phyloP scores from a whole-genome alignment of 2,888 invertebrate species.

The Diabrotica balteata region DNA sequence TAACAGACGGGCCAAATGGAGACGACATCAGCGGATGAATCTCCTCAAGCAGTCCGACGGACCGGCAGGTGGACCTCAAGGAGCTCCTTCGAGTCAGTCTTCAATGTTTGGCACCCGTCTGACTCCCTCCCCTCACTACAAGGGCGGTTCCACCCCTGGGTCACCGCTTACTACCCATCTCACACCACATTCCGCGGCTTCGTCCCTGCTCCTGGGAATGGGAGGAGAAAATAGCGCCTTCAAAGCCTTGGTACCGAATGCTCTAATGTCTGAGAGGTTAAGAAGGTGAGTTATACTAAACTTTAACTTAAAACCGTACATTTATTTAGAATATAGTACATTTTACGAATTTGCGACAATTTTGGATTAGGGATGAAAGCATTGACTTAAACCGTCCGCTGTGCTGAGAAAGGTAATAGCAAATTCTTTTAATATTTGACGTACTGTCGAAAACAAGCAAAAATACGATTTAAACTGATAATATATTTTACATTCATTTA shows the following conservation, averaged over 20 bases:
- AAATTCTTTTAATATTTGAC: no score
- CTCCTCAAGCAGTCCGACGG: conserved; percentile 78
- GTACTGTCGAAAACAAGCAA: no score
- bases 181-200: conserved; percentile 57
- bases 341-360: no score
- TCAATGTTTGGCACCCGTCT: conserved; percentile 58
- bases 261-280: conserved; percentile 66
- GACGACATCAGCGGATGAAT: conserved; percentile 95
- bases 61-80: conserved; percentile 41
- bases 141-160: conserved; percentile 70
- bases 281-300: conserved; percentile 47
- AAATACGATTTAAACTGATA: no score
- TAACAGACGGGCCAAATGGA: conserved; percentile 98
- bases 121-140: conserved; percentile 67
- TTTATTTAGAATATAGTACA: neutral
- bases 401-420: no score
- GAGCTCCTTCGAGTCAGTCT: conserved; percentile 50
- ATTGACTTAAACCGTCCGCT: no score
- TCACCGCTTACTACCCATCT: conserved; percentile 65
- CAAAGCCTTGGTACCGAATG: conserved; percentile 74
- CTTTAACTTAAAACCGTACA: neutral
- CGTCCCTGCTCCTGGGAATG: conserved; percentile 66
- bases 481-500: no score
- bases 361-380: no score
- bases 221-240: conserved; percentile 92